phyloP scores from a whole-genome alignment of 2,888 invertebrate species.

The Drosophila pseudotalamancana region DNA sequence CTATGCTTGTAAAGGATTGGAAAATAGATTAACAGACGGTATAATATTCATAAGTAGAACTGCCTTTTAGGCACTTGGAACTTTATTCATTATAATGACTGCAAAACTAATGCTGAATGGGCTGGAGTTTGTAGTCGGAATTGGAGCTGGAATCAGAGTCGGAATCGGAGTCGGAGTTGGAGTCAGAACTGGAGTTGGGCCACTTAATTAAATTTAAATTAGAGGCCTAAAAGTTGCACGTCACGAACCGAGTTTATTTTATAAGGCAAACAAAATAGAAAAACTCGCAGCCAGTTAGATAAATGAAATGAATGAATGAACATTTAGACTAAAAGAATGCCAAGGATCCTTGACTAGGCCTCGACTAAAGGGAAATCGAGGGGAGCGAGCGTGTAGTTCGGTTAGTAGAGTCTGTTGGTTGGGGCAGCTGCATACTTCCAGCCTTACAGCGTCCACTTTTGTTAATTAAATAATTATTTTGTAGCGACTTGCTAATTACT shows the following conservation, averaged over 20 bases:
- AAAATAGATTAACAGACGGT: constrained; percentile 74
- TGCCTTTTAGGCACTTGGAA: constrained; percentile 52
- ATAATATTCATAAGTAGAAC: constrained; percentile 69
- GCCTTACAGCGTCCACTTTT: constrained; percentile 54
- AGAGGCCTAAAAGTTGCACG: constrained; percentile 74
- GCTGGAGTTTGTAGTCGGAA: too few species aligned
- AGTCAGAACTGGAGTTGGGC: constrained; percentile 44
- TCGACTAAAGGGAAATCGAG: neutral
- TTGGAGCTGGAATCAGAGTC: neutral
- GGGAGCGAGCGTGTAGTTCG: neutral
- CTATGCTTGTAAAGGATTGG: constrained; percentile 55
- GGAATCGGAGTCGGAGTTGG: neutral
- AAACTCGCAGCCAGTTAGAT: constrained; percentile 50
- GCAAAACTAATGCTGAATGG: constrained; percentile 53
- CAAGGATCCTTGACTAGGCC: constrained; percentile 10
- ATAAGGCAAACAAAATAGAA: constrained; percentile 43
- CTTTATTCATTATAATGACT: constrained; percentile 73
- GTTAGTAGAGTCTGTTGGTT: neutral
- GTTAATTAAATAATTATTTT: constrained; percentile 81
- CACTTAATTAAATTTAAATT: constrained; percentile 80
- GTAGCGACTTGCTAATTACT: constrained; percentile 75
- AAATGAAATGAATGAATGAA: constrained; percentile 72
- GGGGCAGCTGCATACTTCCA: constrained; percentile 12
- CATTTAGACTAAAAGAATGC: constrained; percentile 58
- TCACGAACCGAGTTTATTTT: constrained; percentile 58